Evolutionary conservation across 1,140 invertebrate species (phyloP).

Genomic region (Zaprionus capensis): DNA sequence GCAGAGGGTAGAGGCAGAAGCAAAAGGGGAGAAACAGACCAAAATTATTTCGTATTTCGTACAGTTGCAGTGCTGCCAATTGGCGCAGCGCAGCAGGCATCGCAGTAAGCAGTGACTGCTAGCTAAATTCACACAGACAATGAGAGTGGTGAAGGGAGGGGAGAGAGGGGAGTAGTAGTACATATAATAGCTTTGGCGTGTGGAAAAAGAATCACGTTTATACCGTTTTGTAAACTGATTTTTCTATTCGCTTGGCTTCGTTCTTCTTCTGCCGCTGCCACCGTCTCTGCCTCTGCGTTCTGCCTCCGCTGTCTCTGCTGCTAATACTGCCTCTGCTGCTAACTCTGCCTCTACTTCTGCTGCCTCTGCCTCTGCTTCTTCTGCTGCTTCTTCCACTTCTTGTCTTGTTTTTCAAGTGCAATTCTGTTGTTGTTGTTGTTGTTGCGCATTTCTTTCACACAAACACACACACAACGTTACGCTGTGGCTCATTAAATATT

Average conservation of each 20-base stretch:
- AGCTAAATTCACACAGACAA: conserved; percentile 58
- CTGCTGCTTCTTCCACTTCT: neutral
- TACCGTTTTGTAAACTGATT: conserved; percentile 81
- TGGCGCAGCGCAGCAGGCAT: conserved; percentile 25
- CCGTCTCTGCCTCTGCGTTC: conserved; percentile 10
- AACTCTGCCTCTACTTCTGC: conserved; percentile 7
- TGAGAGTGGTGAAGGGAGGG: neutral
- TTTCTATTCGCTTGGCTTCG: conserved; percentile 44
- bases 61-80: conserved; percentile 72
- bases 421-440: conserved; percentile 61
- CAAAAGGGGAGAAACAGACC: neutral
- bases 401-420: conserved; percentile 72
- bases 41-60: conserved; percentile 44
- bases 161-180: conserved; percentile 22
- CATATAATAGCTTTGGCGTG: conserved; percentile 46
- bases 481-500: conserved; percentile 63
- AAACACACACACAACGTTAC: conserved; percentile 34
- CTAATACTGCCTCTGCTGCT: conserved; percentile 30
- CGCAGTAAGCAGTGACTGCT: conserved; percentile 10
- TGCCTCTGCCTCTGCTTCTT: neutral
- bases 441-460: conserved; percentile 44
- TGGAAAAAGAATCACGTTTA: conserved; percentile 76
- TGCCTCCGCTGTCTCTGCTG: conserved; percentile 13
- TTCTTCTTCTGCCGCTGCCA: conserved; percentile 3
- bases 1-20: neutral